Conservation (phyloP, 2,113 vertebrate species). For the Pedetes capensis region DNA sequence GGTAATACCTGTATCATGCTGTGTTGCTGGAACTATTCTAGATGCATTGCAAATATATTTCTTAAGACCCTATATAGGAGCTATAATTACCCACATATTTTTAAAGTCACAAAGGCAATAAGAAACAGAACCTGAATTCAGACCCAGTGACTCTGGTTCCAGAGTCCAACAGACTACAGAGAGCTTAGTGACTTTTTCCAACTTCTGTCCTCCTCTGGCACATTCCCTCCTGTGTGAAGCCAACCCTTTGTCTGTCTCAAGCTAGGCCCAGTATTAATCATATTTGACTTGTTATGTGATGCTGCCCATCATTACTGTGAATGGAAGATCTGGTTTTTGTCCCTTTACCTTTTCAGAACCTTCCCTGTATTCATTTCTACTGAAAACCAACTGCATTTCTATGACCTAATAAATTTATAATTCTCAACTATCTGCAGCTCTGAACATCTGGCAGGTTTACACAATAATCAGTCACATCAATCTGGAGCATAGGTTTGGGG, state of each 20-base stretch:
- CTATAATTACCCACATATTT: not conserved
- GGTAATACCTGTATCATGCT: rapidly evolving
- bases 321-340: not conserved
- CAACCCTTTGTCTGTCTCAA: not conserved
- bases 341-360: not conserved
- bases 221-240: not conserved
- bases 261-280: not conserved
- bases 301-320: not conserved
- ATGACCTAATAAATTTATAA: not conserved
- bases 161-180: not conserved
- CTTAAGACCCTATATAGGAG: not conserved
- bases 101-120: not conserved
- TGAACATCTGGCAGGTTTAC: not conserved
- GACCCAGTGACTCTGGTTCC: not conserved
- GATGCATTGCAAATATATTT: not conserved
- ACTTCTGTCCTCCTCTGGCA: too few species aligned
- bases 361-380: not conserved
- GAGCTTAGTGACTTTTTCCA: not conserved
- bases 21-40: not conserved
- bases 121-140: not conserved
- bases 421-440: not conserved
- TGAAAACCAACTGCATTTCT: not conserved
- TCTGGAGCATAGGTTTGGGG: not conserved
- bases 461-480: not conserved
- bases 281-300: not conserved